Base-by-base conservation (phyloP, 2,888 invertebrate species). In the Drosophila recens region DNA sequence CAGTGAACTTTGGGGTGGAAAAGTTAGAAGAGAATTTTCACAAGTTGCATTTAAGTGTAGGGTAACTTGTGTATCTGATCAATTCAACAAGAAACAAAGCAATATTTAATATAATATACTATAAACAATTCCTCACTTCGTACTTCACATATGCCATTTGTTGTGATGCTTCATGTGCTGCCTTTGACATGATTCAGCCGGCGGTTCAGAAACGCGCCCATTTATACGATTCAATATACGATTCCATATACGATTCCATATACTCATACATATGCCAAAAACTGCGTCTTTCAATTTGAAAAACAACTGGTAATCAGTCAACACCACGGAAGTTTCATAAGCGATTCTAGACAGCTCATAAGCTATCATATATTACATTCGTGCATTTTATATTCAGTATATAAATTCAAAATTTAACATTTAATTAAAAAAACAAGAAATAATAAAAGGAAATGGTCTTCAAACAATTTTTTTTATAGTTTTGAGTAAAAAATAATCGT, bases 281-380 rank as follows among this genome's bases (percentile, higher is more conserved):
- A 61, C 27, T 9, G 40, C 23, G 40, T 54, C 56, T 49, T 46
- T 68, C 56, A 75, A 78, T 82, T 77, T 64, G 30, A 20, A 72
- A 71, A 83, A 85, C 88, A 83, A 82, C 80, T 87, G 83, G 69
- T 69, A 77, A 82, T 82, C 87, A 77, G 63, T 82, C 69, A 82
- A 64, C 82, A 56, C 45, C 15, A 42, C 11, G 38, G 43, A 52
- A 46, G 42, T 57, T 43, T 9, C 51, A 63, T 36, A 33, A 43
- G 23, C 23, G 15, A 27, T 53, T 27, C 43, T 40, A 8, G 8
- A 42, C 17, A 54, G 5, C 27, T 9, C 51, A 63, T 36, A 33
- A 43, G 20, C 20, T 13, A 27, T 23, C 45, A 36, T 45, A 11
- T 23, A 15, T 4, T n/a, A 46, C 11, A 57, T 45, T 45, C 13